Evolutionary conservation across 2,888 invertebrate genomes (phyloP).

Genomic region (Stictocephala bisonia): DNA sequence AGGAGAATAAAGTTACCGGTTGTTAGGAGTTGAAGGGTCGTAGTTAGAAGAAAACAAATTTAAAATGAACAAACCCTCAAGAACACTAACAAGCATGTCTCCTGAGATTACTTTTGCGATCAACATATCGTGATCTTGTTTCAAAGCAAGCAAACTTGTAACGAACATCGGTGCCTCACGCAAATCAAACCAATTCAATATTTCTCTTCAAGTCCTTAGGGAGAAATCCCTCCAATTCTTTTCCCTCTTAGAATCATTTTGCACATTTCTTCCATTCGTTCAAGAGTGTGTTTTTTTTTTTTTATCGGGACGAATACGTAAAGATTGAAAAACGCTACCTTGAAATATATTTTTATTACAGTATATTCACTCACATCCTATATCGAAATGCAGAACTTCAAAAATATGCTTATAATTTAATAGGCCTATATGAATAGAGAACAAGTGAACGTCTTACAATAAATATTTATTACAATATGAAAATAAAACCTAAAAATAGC

Average conservation of each 20-base stretch:
- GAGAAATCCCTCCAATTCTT: slow-evolving; percentile 34
- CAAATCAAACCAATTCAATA: slow-evolving; percentile 41
- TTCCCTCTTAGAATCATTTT: slow-evolving; percentile 8
- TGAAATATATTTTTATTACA: too few relatives aligned
- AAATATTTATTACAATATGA: too few relatives aligned
- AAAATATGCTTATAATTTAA: too few relatives aligned
- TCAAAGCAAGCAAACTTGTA: slow-evolving; percentile 36
- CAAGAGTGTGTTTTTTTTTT: too few relatives aligned
- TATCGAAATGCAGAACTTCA: too few relatives aligned
- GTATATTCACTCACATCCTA: too few relatives aligned
- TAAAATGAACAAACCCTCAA: slow-evolving; percentile 37
- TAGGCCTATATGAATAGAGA: too few relatives aligned
- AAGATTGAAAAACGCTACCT: too few relatives aligned
- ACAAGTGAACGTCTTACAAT: too few relatives aligned
- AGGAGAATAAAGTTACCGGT: not conserved
- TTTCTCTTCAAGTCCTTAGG: slow-evolving; percentile 34
- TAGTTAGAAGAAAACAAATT: slow-evolving; percentile 31
- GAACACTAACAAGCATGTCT: slow-evolving; percentile 3
- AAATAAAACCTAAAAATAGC: too few relatives aligned
- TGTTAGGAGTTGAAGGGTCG: slow-evolving; percentile 28
- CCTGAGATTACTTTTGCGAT: slow-evolving; percentile 30
- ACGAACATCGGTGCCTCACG: slow-evolving; percentile 37
- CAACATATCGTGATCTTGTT: slow-evolving; percentile 39
- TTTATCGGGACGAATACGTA: too few relatives aligned
- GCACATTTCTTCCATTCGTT: too few relatives aligned